phyloP scores from a whole-genome alignment of 2,888 invertebrate species.

The Hydraecia micacea region DNA sequence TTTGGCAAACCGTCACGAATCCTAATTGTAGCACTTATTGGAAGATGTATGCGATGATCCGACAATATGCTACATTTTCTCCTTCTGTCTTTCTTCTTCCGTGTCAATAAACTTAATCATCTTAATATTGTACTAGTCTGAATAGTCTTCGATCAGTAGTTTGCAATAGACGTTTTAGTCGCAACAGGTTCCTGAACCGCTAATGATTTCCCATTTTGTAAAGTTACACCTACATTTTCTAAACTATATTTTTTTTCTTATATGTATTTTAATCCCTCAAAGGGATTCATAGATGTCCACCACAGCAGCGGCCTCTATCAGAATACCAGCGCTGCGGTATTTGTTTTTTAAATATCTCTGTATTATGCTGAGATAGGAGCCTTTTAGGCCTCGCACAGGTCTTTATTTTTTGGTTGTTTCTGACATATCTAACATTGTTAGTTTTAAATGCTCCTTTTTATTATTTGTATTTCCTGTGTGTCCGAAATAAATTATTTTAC shows the following conservation, averaged over 20 bases:
- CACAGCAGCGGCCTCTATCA: background rate
- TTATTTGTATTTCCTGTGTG: no score
- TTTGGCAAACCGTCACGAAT: slow-evolving; percentile 26
- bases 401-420: no score
- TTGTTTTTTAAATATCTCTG: background rate
- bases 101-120: background rate
- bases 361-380: background rate
- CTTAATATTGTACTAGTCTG: background rate
- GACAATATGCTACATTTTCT: background rate
- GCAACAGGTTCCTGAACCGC: background rate
- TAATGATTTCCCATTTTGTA: background rate
- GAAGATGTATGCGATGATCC: slow-evolving; percentile 17
- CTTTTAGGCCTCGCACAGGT: no score
- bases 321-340: background rate
- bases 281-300: background rate
- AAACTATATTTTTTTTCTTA: background rate
- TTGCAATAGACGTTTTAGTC: background rate
- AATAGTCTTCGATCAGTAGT: background rate
- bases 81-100: background rate
- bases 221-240: background rate
- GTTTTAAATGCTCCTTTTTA: no score
- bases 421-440: no score
- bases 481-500: no score
- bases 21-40: slow-evolving; percentile 18
- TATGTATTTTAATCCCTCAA: background rate